A percentile compares a stretch with the other conserved stretches of the same genome.
Evolutionary conservation across 2,888 invertebrate species (phyloP).

Genomic region (Napeogenes sylphis): DNA sequence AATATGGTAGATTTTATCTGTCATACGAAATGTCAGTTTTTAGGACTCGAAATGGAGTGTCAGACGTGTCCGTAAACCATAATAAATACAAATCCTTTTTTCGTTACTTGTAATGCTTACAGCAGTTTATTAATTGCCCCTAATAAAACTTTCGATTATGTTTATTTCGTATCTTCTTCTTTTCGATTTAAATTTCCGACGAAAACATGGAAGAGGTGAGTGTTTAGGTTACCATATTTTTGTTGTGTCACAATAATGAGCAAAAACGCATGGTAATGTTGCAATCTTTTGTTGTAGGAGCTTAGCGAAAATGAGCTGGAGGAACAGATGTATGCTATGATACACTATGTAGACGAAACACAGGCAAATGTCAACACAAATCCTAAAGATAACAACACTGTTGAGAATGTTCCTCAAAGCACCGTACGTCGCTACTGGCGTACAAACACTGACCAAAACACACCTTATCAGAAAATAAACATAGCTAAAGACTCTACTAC

Average conservation of each 20-base stretch:
- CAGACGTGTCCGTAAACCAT: conserved; percentile 67
- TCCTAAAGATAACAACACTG: conserved; percentile 40
- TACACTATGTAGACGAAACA: conserved; percentile 67
- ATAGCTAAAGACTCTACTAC: conserved; percentile 33
- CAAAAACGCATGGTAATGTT: conserved; percentile 39
- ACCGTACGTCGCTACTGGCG: conserved; percentile 67
- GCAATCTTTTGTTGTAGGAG: conserved; percentile 58
- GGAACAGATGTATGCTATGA: conserved; percentile 69
- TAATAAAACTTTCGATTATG: conserved; percentile 67
- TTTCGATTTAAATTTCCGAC: conserved; percentile 61
- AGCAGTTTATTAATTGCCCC: conserved; percentile 56
- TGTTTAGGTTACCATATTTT: conserved; percentile 56
- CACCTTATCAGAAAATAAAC: conserved; percentile 51
- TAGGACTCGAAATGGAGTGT: conserved; percentile 58
- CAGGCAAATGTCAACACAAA: conserved; percentile 48
- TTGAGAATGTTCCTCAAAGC: conserved; percentile 50
- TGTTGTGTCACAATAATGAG: conserved; percentile 56
- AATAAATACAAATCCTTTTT: conserved; percentile 58
- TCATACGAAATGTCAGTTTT: conserved; percentile 21
- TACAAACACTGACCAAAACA: conserved; percentile 45
- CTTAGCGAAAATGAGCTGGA: conserved; percentile 72
- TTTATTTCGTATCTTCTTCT: conserved; percentile 62
- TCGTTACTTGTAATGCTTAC: conserved; percentile 65
- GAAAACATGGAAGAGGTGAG: conserved; percentile 73
- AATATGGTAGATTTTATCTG: conserved; percentile 31